A percentile compares a stretch with the other conserved stretches of the same genome.
These are phyloP conservation scores for Fringilla coelebs DNA, from an alignment of 2,797 vertebrate species.

Conservation along the genomic window DNA sequence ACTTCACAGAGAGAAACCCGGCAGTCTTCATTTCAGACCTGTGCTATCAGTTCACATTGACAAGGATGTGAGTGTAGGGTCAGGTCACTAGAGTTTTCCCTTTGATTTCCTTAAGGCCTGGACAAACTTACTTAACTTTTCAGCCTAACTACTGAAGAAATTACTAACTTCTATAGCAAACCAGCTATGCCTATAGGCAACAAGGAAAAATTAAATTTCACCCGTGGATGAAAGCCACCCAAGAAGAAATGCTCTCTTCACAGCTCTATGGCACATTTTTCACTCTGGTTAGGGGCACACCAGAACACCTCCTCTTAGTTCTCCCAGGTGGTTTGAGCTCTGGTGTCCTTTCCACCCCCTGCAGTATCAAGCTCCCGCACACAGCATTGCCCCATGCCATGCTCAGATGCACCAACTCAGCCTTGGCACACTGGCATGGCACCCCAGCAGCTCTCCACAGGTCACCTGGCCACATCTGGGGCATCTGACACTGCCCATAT, in stretches of 20 bases:
- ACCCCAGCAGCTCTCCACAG: not conserved
- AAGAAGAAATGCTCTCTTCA: not conserved
- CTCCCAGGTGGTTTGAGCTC: not conserved
- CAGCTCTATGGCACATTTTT: not conserved
- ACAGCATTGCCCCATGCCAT: fast-evolving
- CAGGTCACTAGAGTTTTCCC: constrained; percentile 28
- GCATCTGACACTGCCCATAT: not conserved
- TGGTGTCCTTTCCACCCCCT: fast-evolving
- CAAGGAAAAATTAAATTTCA: constrained; percentile 18
- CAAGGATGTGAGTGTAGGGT: constrained; percentile 1
- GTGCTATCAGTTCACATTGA: not conserved
- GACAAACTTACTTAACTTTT: constrained; percentile 35
- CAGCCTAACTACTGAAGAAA: constrained; percentile 7
- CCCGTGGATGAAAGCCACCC: not conserved
- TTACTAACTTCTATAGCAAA: constrained; percentile 23
- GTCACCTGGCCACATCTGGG: not conserved
- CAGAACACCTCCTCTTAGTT: not conserved
- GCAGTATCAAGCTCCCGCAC: not conserved
- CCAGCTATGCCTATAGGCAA: not conserved
- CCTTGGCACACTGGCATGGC: fast-evolving
- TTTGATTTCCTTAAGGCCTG: constrained; percentile 38
- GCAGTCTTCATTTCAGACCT: constrained; percentile 51
- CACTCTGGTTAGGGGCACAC: not conserved
- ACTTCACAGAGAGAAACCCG: constrained; percentile 31
- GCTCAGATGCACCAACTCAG: not conserved